phyloP scores from a whole-genome alignment of 2,888 invertebrate species.

The Chesias legatella region DNA sequence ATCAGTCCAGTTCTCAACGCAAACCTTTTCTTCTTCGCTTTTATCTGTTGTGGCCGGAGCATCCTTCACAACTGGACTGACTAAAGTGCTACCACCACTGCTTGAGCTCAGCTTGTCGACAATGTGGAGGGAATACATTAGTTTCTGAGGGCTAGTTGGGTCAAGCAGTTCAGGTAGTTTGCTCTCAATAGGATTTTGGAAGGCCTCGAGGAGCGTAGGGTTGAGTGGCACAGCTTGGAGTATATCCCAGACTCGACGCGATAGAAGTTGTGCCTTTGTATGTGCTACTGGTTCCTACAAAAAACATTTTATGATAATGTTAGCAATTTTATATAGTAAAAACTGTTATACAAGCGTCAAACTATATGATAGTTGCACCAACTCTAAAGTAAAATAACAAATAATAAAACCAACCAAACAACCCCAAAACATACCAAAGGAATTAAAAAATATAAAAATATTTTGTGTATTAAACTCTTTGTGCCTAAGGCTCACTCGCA shows the following conservation, averaged over 20 bases:
- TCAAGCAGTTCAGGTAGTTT: conserved; percentile 89
- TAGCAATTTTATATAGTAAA: too few relatives aligned
- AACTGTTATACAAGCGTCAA: too few relatives aligned
- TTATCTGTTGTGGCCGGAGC: conserved; percentile 46
- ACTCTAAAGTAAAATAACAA: too few relatives aligned
- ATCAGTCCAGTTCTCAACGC: conserved; percentile 83
- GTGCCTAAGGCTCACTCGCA: too few relatives aligned
- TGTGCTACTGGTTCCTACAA: conserved; percentile 85
- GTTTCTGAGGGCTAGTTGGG: conserved; percentile 93
- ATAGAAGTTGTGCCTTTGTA: conserved; percentile 93
- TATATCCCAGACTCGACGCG: conserved; percentile 96
- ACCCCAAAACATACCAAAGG: too few relatives aligned
- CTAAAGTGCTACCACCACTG: conserved; percentile 34
- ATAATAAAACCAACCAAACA: too few relatives aligned
- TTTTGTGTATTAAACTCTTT: too few relatives aligned
- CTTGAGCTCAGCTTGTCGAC: conserved; percentile 79
- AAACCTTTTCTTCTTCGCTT: conserved; percentile 56
- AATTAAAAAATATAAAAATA: too few relatives aligned
- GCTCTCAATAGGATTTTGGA: conserved; percentile 86
- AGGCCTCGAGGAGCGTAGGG: conserved; percentile 90
- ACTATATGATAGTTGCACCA: too few relatives aligned
- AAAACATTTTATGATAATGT: conserved; percentile 1
- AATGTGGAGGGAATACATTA: conserved; percentile 97
- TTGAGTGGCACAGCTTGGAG: conserved; percentile 94
- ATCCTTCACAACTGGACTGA: conserved; percentile 49